phyloP scores from a whole-genome alignment of 2,113 vertebrate genomes.

The rat (Rattus norvegicus) region GRCr8 NC_086026.1:99047001-99047500 shows the following conservation, averaged over 20 bases:
- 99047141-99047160: background rate
- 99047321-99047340: slow-evolving; percentile 43
- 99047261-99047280: background rate
- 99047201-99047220: background rate
- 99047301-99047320: background rate
- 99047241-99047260: no score
- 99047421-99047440: background rate
- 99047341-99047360: background rate
- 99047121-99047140: background rate
- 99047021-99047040: background rate
- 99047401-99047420: background rate
- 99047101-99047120: background rate
- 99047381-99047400: slow-evolving; percentile 57
- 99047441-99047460: background rate
- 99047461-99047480: background rate
- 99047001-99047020: background rate
- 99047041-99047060: background rate
- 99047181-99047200: background rate
- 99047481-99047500: background rate
- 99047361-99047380: slow-evolving; percentile 38
- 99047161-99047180: background rate
- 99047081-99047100: background rate
- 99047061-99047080: background rate
- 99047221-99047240: background rate
- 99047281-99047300: slow-evolving; percentile 43